A percentile compares a stretch with the other conserved stretches of the same genome.
Conservation (phyloP, 2,888 invertebrate species). For the Agyllia agylla region DNA sequence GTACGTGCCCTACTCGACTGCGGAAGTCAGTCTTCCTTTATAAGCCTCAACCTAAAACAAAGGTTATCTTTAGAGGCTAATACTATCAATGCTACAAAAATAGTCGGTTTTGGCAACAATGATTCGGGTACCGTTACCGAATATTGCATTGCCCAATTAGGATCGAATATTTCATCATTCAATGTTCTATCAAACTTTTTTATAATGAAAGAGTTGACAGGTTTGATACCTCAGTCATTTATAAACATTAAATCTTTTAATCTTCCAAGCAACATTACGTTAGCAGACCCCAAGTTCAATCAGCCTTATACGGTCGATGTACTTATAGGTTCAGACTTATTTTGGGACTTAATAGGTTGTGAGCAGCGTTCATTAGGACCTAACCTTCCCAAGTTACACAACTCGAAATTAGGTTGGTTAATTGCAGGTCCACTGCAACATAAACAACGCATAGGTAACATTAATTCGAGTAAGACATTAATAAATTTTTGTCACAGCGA, state of each 20-base stretch:
- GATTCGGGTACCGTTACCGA: neutral
- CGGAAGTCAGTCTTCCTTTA: constrained; percentile 53
- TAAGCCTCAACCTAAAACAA: constrained; percentile 15
- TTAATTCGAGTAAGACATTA: neutral
- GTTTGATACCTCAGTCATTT: constrained; percentile 2
- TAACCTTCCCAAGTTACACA: constrained; percentile 30
- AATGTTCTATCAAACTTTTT: constrained; percentile 12
- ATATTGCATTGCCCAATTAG: constrained; percentile 14
- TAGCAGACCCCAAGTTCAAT: constrained; percentile 63
- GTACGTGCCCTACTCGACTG: constrained; percentile 34
- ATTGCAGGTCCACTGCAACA: constrained; percentile 10
- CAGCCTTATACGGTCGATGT: constrained; percentile 46
- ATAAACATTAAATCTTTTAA: constrained; percentile 12
- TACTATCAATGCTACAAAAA: neutral
- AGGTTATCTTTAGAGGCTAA: neutral
- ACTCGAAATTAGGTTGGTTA: constrained; percentile 58
- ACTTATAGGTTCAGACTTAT: constrained; percentile 55
- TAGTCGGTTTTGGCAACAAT: constrained; percentile 23
- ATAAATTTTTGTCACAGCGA: neutral
- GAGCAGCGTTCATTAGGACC: constrained; percentile 40
- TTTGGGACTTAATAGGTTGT: constrained; percentile 52
- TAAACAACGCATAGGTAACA: neutral
- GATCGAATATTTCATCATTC: neutral
- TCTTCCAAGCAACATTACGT: constrained; percentile 2
- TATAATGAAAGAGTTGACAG: constrained; percentile 14